Percentiles rank a stretch among this genome's conserved stretches.
Evolutionary conservation across 2,113 vertebrate genomes (phyloP).

Genomic region (Dasyornis broadbenti): DNA sequence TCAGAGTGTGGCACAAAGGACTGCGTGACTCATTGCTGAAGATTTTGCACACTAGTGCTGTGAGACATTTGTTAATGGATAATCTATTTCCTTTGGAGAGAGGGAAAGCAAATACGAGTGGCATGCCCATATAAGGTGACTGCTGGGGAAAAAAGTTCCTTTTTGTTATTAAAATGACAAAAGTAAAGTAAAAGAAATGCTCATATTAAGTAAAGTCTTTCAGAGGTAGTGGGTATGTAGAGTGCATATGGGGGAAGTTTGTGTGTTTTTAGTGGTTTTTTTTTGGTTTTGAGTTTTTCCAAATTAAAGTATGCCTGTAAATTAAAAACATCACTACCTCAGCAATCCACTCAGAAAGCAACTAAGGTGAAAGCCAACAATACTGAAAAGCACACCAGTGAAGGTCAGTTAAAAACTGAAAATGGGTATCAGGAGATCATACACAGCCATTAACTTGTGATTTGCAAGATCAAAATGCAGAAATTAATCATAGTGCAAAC

Average conservation of each 20-base stretch:
- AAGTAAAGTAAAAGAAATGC: background rate
- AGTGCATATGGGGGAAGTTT: background rate
- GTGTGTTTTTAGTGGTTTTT: background rate
- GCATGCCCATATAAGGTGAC: background rate
- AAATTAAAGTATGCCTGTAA: background rate
- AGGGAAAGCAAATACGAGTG: background rate
- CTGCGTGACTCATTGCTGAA: conserved; percentile 28
- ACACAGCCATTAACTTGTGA: background rate
- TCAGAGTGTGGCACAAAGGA: background rate
- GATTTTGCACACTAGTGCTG: background rate
- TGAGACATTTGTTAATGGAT: conserved; percentile 48
- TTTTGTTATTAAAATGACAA: background rate
- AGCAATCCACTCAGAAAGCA: background rate
- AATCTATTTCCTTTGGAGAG: conserved; percentile 30
- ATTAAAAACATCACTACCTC: background rate
- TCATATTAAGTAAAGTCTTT: background rate
- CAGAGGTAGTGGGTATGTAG: background rate
- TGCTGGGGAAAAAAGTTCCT: fast-evolving
- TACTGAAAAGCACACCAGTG: background rate
- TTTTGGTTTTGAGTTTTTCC: background rate
- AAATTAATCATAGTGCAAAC: background rate
- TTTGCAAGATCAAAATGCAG: background rate
- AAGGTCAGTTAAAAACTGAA: background rate
- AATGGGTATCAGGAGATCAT: background rate
- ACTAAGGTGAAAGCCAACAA: background rate